phyloP scores from a whole-genome alignment of 2,797 vertebrate genomes.

The Onychomys torridus region DNA sequence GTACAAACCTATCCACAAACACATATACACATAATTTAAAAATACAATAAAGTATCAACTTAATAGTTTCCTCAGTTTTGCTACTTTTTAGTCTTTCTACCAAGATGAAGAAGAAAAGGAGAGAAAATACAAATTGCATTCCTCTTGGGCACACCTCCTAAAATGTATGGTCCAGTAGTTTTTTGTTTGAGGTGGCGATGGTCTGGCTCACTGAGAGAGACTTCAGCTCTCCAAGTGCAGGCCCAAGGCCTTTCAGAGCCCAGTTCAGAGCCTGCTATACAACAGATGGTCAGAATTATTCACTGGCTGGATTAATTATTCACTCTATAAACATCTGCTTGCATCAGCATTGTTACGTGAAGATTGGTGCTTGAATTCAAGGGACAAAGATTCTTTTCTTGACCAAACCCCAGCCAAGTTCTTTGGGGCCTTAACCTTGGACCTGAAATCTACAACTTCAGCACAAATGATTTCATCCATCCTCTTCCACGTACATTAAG shows the following conservation, averaged over 20 bases:
- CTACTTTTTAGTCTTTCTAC: neutral
- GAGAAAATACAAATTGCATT: neutral
- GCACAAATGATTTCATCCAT: neutral
- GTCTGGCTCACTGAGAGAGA: neutral
- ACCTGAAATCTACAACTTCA: neutral
- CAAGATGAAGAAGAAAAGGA: neutral
- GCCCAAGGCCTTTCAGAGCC: neutral
- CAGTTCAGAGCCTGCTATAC: neutral
- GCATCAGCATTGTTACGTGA: neutral
- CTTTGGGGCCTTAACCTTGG: neutral
- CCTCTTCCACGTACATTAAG: neutral
- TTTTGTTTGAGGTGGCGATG: neutral
- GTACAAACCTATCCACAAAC: neutral
- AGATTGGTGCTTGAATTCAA: constrained; percentile 20
- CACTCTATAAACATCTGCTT: neutral
- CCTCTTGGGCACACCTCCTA: neutral
- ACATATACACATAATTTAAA: neutral
- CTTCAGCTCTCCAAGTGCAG: neutral
- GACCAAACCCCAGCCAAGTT: neutral
- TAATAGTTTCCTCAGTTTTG: neutral
- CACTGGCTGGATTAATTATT: too few species aligned
- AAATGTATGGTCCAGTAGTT: neutral
- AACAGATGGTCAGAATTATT: neutral
- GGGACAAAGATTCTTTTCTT: neutral
- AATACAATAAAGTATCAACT: neutral